Conservation (phyloP, 2,888 invertebrate species). For the Phengaris arion region DNA sequence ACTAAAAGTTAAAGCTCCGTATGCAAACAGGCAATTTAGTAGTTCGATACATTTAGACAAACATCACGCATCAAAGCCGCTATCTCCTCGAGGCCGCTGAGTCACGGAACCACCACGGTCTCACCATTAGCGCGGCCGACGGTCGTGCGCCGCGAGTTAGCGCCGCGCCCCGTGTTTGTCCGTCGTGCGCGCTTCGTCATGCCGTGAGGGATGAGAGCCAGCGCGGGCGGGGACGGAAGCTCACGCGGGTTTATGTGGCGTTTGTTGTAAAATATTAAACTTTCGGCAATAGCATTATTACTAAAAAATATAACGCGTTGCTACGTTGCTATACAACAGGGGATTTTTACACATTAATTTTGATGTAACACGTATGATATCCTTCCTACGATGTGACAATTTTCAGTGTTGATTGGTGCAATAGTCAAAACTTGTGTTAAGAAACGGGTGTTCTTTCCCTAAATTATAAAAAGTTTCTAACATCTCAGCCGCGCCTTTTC, state of each 20-base stretch:
- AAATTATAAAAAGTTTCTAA: no score
- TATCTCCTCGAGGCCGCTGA: neutral
- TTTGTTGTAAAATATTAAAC: neutral
- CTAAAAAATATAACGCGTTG: neutral
- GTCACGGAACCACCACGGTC: neutral
- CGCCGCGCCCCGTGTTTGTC: conserved; percentile 38
- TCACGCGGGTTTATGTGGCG: neutral
- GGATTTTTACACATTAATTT: no score
- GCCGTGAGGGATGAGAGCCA: conserved; percentile 3
- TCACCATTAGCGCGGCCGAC: conserved; percentile 40
- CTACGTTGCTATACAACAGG: no score
- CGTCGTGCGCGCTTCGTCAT: conserved; percentile 43
- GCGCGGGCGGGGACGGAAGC: conserved; percentile 19
- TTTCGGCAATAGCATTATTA: neutral
- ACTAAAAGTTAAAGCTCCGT: no score
- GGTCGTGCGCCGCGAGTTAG: conserved; percentile 55
- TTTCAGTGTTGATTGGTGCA: no score
- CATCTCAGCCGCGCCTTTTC: no score
- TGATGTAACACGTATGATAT: no score
- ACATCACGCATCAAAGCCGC: neutral
- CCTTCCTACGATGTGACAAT: no score
- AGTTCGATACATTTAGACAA: neutral
- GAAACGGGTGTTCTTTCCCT: no score
- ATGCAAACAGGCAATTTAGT: no score
- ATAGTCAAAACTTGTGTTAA: no score